A percentile compares a stretch with the other conserved stretches of the same genome.
Evolutionary conservation across 2,888 invertebrate species (phyloP).

Genomic region (Hipparchia sbordonii): DNA sequence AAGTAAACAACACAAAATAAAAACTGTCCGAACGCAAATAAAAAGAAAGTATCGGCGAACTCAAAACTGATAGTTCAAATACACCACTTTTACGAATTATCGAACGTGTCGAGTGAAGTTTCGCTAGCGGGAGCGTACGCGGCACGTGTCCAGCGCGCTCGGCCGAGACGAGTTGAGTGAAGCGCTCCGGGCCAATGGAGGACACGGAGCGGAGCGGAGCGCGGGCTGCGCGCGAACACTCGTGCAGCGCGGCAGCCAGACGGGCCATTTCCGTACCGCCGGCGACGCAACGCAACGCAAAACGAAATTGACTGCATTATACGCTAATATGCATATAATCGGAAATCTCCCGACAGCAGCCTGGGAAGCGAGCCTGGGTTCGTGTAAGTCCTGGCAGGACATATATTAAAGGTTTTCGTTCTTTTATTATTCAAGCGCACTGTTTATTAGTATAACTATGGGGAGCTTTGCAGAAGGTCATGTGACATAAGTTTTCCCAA

Average conservation of each 20-base stretch:
- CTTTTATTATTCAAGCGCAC: neutral
- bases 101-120: constrained; percentile 71
- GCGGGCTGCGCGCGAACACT: constrained; percentile 33
- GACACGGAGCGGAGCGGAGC: constrained; percentile 31
- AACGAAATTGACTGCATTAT: constrained; percentile 60
- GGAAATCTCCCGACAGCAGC: constrained; percentile 62
- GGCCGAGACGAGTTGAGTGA: constrained; percentile 68
- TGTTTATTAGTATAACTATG: neutral
- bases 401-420: neutral
- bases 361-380: constrained; percentile 31
- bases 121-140: constrained; percentile 55
- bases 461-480: neutral
- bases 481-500: neutral
- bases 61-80: constrained; percentile 57
- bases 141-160: constrained; percentile 61
- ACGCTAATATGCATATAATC: constrained; percentile 66
- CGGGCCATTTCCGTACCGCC: constrained; percentile 50
- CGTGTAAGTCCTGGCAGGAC: constrained; percentile 3
- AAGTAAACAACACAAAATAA: constrained; percentile 75
- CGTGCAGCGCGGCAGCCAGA: constrained; percentile 37
- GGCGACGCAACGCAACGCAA: constrained; percentile 49
- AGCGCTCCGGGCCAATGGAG: constrained; percentile 59
- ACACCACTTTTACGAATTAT: constrained; percentile 70
- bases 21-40: constrained; percentile 62
- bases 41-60: constrained; percentile 58